These are phyloP conservation scores for Pseudomyrmex cubaensis DNA, from an alignment of 1,140 invertebrate genomes.

Conservation along the genomic window DNA sequence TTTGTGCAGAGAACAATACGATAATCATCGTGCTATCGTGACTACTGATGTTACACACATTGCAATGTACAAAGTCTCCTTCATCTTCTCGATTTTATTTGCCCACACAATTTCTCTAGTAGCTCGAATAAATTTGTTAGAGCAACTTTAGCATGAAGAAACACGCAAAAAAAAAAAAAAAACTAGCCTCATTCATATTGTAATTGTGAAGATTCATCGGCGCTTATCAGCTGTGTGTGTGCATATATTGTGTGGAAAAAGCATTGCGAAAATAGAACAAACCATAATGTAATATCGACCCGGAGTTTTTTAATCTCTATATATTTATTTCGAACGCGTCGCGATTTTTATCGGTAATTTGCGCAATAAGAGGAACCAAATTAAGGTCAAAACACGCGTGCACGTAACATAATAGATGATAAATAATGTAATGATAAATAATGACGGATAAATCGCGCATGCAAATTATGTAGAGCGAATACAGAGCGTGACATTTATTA, in stretches of 20 bases:
- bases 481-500: slow-evolving; percentile 8
- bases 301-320: too few species aligned
- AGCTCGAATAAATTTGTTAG: slow-evolving; percentile 25
- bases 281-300: neutral
- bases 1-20: neutral
- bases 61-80: neutral
- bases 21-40: neutral
- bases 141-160: slow-evolving; percentile 7
- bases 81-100: slow-evolving; percentile 2
- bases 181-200: slow-evolving; percentile 4
- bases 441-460: neutral
- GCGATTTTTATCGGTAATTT: too few species aligned
- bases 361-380: too few species aligned
- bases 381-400: too few species aligned
- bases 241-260: neutral
- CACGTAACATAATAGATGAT: neutral
- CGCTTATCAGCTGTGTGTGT: too few species aligned
- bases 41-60: neutral
- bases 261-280: slow-evolving; percentile 5
- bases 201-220: slow-evolving; percentile 15
- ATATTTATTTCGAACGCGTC: too few species aligned
- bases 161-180: neutral
- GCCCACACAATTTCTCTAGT: slow-evolving; percentile 13
- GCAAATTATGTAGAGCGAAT: neutral
- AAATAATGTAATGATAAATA: neutral